Percentiles rank a stretch among this genome's conserved stretches.
Conservation (phyloP, 2,888 invertebrate genomes). For the Tinea semifulvella region DNA sequence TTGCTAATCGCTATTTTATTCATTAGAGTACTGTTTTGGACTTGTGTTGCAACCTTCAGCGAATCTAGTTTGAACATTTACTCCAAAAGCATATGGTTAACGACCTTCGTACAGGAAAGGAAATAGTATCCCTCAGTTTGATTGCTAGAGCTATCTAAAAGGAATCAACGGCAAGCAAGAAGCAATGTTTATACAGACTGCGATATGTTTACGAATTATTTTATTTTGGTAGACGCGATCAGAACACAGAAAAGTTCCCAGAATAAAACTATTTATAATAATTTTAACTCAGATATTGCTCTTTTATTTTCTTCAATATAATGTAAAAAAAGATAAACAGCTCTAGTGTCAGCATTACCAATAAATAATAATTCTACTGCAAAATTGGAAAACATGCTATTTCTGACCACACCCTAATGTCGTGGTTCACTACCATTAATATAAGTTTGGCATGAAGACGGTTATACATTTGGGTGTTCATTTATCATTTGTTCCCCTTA, state of each 20-base stretch:
- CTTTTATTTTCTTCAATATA: too few species aligned
- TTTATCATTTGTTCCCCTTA: slow-evolving; percentile 5
- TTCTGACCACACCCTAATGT: slow-evolving; percentile 14
- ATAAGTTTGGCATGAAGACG: slow-evolving; percentile 29
- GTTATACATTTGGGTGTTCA: slow-evolving; percentile 17
- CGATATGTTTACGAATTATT: slow-evolving; percentile 29
- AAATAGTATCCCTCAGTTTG: slow-evolving; percentile 4
- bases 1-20: slow-evolving; percentile 11
- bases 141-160: slow-evolving; percentile 2
- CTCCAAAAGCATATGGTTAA: not conserved
- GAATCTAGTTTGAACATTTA: slow-evolving; percentile 3
- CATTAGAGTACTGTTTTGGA: not conserved
- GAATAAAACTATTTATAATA: not conserved
- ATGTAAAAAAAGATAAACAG: too few species aligned
- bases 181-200: slow-evolving; percentile 37
- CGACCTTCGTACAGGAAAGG: slow-evolving; percentile 9
- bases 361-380: too few species aligned
- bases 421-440: slow-evolving; percentile 39
- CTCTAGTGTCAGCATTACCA: too few species aligned
- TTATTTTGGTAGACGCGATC: slow-evolving; percentile 10
- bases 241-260: not conserved
- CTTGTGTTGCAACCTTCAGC: slow-evolving; percentile 1
- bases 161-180: slow-evolving; percentile 2
- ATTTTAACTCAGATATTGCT: too few species aligned
- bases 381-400: not conserved